Conservation (phyloP, 2,797 vertebrate genomes). For the Esox lucius region DNA sequence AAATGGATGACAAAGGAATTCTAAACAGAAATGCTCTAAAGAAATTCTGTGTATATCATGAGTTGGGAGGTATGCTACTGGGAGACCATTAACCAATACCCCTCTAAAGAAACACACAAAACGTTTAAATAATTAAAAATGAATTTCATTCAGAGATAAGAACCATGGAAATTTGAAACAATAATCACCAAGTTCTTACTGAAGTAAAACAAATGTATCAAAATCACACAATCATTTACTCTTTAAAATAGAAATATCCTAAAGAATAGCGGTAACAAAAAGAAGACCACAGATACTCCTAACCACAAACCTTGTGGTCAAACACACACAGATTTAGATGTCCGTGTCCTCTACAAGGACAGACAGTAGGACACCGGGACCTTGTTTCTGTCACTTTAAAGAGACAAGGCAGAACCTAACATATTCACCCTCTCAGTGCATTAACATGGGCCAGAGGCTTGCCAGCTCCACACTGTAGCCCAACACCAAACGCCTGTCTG, state of each 20-base stretch:
- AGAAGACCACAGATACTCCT: background rate
- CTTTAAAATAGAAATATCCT: background rate
- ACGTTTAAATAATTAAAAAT: background rate
- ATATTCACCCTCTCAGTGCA: conserved; percentile 52
- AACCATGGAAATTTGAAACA: background rate
- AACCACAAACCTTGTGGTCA: background rate
- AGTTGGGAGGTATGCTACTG: too few species aligned
- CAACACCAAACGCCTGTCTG: conserved; percentile 37
- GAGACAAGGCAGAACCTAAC: conserved; percentile 61
- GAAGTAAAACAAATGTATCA: background rate
- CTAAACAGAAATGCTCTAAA: conserved; percentile 3
- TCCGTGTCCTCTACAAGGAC: conserved; percentile 54
- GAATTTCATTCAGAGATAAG: background rate
- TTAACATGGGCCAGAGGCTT: conserved; percentile 39
- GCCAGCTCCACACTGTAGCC: conserved; percentile 38
- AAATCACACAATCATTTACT: background rate
- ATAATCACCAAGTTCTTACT: background rate
- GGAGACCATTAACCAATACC: conserved; percentile 14
- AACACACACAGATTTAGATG: background rate
- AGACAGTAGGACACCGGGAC: conserved; percentile 36
- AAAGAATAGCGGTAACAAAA: background rate
- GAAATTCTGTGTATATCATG: conserved; percentile 6
- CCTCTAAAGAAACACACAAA: background rate
- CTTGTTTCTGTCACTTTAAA: conserved; percentile 53
- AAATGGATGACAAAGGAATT: conserved; percentile 44